These are phyloP conservation scores for Drosophila guanche DNA, from an alignment of 1,140 invertebrate species.

Conservation along the genomic window DNA sequence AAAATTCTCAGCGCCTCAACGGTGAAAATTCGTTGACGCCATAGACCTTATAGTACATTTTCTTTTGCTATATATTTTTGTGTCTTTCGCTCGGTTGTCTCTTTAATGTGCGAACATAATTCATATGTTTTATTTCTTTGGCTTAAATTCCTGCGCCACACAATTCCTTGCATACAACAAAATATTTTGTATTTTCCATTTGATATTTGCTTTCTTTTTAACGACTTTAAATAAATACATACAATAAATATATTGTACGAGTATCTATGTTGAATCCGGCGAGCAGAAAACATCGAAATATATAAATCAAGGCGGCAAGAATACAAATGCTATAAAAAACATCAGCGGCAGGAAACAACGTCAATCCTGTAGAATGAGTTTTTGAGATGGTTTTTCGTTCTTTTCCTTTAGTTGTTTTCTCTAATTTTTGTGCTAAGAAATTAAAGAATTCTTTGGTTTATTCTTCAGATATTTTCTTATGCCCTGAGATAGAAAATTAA, in stretches of 20 bases:
- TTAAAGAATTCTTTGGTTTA: too few relatives aligned
- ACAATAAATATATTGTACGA: too few relatives aligned
- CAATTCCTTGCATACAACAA: slow-evolving; percentile 32
- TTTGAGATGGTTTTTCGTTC: too few relatives aligned
- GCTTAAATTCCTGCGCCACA: slow-evolving; percentile 42
- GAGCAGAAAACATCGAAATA: too few relatives aligned
- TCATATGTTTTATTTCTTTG: slow-evolving; percentile 79
- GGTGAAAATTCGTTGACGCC: slow-evolving; percentile 38
- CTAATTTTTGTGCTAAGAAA: too few relatives aligned
- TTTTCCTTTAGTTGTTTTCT: too few relatives aligned
- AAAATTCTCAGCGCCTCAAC: slow-evolving; percentile 30
- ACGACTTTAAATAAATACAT: slow-evolving; percentile 53
- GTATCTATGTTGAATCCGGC: too few relatives aligned
- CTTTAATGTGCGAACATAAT: slow-evolving; percentile 66
- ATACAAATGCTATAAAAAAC: slow-evolving; percentile 12
- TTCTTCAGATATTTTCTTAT: too few relatives aligned
- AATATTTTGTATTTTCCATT: slow-evolving; percentile 46
- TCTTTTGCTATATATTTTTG: slow-evolving; percentile 11
- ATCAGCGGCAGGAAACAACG: too few relatives aligned
- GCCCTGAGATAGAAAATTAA: too few relatives aligned
- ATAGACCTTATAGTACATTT: slow-evolving; percentile 15
- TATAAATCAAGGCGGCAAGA: slow-evolving; percentile 8
- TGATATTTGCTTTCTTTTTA: slow-evolving; percentile 10
- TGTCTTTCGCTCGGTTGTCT: slow-evolving; percentile 24
- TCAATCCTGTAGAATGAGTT: too few relatives aligned